These are phyloP conservation scores for Drosophila anceps DNA, from an alignment of 2,888 invertebrate genomes.

Conservation along the genomic window DNA sequence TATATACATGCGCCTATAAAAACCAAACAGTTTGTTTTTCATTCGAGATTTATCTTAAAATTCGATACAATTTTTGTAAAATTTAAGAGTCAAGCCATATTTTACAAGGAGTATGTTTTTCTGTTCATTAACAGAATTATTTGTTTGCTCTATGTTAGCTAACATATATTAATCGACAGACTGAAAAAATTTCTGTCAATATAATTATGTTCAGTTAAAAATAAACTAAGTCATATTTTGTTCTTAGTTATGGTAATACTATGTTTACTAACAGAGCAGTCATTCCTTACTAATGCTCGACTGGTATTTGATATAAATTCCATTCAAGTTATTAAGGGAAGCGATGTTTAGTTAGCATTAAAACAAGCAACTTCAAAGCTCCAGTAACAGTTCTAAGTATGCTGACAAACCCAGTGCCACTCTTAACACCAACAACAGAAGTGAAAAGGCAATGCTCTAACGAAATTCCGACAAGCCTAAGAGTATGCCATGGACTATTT, in stretches of 20 bases:
- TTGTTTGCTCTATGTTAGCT: not conserved
- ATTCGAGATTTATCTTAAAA: not conserved
- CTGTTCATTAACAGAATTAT: not conserved
- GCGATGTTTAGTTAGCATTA: no score
- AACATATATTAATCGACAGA: not conserved
- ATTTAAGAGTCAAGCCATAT: not conserved
- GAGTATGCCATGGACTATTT: not conserved
- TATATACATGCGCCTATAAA: conserved; percentile 81
- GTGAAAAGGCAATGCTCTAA: not conserved
- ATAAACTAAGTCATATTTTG: not conserved
- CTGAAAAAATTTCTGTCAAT: no score
- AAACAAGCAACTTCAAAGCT: not conserved
- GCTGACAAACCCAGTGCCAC: not conserved
- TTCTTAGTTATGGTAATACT: not conserved
- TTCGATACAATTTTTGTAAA: not conserved
- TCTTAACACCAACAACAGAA: not conserved
- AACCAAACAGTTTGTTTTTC: conserved; percentile 16
- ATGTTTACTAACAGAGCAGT: not conserved
- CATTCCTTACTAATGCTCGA: not conserved
- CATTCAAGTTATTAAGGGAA: not conserved
- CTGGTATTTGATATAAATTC: no score
- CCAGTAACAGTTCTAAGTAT: not conserved
- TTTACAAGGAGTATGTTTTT: not conserved
- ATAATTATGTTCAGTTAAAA: not conserved
- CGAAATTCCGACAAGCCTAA: not conserved